Evolutionary conservation across 2,888 invertebrate genomes (phyloP), one percentile per base, ranked within the genome.

Genomic region (Anorthoa munda): DNA sequence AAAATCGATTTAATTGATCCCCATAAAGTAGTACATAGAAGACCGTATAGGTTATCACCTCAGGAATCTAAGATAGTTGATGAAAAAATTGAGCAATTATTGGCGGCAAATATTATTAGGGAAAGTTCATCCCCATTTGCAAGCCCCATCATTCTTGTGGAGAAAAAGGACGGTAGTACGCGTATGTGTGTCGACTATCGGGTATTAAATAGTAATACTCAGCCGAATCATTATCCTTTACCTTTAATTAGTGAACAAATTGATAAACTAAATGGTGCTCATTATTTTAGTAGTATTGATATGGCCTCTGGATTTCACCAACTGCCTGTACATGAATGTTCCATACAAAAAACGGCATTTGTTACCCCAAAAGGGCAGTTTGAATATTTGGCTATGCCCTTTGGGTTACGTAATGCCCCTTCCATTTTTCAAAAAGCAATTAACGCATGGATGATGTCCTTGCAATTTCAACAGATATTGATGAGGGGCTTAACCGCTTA

Each of bases 241-340:
- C 58, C 58, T 59, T 4, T 59, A 11, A 39, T 59, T n/a, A n/a
- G 31, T 18, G 58, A 59, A 39, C 58, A 59, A 21, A 59, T 59
- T n/a, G 58, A 59, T 59, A 55, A 55, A 21, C 21, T 55, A 58
- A 58, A n/a, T n/a, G n/a, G n/a, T n/a, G n/a, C n/a, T n/a, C n/a
- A n/a, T n/a, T n/a, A n/a, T n/a, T n/a, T n/a, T n/a, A n/a, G n/a
- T n/a, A n/a, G n/a, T n/a, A n/a, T n/a, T n/a, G n/a, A n/a, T n/a
- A n/a, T n/a, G n/a, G n/a, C n/a, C n/a, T n/a, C n/a, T n/a, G n/a
- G n/a, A n/a, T n/a, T n/a, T n/a, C n/a, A n/a, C n/a, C n/a, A n/a
- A n/a, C n/a, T n/a, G n/a, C n/a, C n/a, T n/a, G n/a, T n/a, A n/a
- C n/a, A n/a, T n/a, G n/a, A n/a, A n/a, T n/a, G n/a, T n/a, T n/a